Evolutionary conservation across 2,888 invertebrate species (phyloP).

Genomic region (Chironomus tentans): DNA sequence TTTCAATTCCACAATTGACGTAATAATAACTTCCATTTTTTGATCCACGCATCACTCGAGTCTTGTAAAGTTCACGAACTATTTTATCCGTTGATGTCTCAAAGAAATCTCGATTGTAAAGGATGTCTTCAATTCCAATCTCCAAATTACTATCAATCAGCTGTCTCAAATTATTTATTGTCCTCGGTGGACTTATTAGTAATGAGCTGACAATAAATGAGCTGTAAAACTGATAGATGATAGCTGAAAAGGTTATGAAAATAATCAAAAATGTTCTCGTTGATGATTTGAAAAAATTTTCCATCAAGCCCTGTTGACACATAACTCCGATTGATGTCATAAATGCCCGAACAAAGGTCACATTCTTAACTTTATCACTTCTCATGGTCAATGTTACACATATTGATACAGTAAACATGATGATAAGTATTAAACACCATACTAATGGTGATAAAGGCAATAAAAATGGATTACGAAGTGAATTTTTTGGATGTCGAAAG

Average conservation of each 20-base stretch:
- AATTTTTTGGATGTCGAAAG: slow-evolving; percentile 15
- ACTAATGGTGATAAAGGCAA: slow-evolving; percentile 1
- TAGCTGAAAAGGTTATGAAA: background rate
- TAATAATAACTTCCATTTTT: slow-evolving; percentile 33
- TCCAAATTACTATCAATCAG: slow-evolving; percentile 12
- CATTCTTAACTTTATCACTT: background rate
- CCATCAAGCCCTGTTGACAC: slow-evolving; percentile 16
- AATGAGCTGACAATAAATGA: slow-evolving; percentile 9
- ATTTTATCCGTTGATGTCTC: slow-evolving; percentile 40
- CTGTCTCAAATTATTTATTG: background rate
- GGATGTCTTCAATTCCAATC: slow-evolving; percentile 6
- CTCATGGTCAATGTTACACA: background rate
- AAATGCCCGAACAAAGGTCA: background rate
- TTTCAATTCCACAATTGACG: slow-evolving; percentile 37
- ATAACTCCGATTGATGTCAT: background rate
- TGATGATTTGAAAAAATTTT: background rate
- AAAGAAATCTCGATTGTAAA: slow-evolving; percentile 24
- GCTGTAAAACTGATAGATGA: slow-evolving; percentile 17
- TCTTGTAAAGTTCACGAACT: slow-evolving; percentile 37
- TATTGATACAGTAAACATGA: background rate
- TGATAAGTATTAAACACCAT: background rate
- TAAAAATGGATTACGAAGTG: background rate
- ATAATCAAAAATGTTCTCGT: background rate
- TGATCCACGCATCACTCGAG: slow-evolving; percentile 35
- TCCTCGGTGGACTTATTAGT: slow-evolving; percentile 4